Percentiles rank a stretch among this genome's conserved stretches.
These are phyloP conservation scores for Lepidurus arcticus DNA, from an alignment of 1,140 invertebrate genomes.

Conservation along the genomic window DNA sequence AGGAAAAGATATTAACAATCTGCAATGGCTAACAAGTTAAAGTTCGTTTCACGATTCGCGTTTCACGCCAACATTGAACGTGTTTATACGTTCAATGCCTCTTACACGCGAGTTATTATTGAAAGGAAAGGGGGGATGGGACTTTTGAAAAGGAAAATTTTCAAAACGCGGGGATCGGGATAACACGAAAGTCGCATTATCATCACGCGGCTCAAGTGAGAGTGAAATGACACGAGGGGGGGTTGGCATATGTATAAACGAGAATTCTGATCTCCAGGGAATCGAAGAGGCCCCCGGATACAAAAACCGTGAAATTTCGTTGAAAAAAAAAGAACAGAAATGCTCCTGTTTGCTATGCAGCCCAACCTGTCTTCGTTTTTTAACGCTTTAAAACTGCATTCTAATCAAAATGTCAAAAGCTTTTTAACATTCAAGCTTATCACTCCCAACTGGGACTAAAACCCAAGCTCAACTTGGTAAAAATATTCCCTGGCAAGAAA, in stretches of 20 bases:
- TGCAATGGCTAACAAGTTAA: too few relatives aligned
- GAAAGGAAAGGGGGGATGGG: not conserved
- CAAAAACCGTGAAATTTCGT: not conserved
- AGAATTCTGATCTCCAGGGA: not conserved
- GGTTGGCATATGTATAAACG: not conserved
- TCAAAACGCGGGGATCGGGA: not conserved
- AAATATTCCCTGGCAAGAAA: too few relatives aligned
- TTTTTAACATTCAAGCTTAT: too few relatives aligned
- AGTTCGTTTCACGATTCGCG: too few relatives aligned
- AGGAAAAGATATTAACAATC: too few relatives aligned
- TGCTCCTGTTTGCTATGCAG: not conserved
- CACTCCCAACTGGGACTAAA: too few relatives aligned
- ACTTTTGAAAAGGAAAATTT: not conserved
- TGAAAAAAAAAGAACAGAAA: not conserved
- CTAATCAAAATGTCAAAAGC: too few relatives aligned
- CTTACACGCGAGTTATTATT: not conserved
- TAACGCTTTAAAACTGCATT: too few relatives aligned
- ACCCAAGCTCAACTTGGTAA: too few relatives aligned
- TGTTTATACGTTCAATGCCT: not conserved
- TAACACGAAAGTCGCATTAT: slow-evolving; percentile 22
- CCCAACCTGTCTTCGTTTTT: too few relatives aligned
- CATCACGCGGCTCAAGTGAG: not conserved
- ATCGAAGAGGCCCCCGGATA: not conserved
- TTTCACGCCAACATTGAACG: too few relatives aligned
- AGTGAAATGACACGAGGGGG: slow-evolving; percentile 20